Percentiles rank a stretch among this genome's conserved stretches.
Evolutionary conservation across 2,888 invertebrate genomes (phyloP).

Genomic region (Cosmopolites sordidus): DNA sequence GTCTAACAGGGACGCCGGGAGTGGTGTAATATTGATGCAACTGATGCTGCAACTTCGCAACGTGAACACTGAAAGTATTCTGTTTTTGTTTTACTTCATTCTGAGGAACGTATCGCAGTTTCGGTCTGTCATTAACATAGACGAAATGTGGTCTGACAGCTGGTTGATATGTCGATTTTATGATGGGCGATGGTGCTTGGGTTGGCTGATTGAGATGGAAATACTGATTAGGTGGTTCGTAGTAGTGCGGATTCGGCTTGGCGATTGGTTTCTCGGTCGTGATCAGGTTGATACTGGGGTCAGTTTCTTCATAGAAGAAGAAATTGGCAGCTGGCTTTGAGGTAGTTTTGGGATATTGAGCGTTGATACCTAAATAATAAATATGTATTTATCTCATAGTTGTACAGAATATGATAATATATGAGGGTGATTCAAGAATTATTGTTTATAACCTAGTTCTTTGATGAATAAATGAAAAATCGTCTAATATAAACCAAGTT

Average conservation of each 20-base stretch:
- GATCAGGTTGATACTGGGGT: slow-evolving; percentile 28
- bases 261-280: slow-evolving; percentile 27
- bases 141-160: slow-evolving; percentile 36
- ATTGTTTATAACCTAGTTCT: background rate
- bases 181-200: slow-evolving; percentile 26
- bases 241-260: slow-evolving; percentile 26
- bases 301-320: slow-evolving; percentile 62
- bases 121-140: slow-evolving; percentile 41
- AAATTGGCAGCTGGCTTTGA: slow-evolving; percentile 56
- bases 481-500: no score
- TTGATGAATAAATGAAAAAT: background rate
- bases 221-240: slow-evolving; percentile 20
- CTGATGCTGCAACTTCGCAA: slow-evolving; percentile 62
- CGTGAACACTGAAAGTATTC: slow-evolving; percentile 61
- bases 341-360: slow-evolving; percentile 22
- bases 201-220: slow-evolving; percentile 7
- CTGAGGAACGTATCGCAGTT: slow-evolving; percentile 31
- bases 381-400: no score
- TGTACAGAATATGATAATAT: no score
- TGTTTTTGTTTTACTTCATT: slow-evolving; percentile 7
- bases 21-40: slow-evolving; percentile 58
- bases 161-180: slow-evolving; percentile 29
- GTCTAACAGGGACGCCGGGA: background rate
- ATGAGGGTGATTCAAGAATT: no score
- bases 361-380: slow-evolving; percentile 7